These are phyloP conservation scores for Ostrea edulis DNA, from an alignment of 1,140 invertebrate genomes.

Conservation along the genomic window DNA sequence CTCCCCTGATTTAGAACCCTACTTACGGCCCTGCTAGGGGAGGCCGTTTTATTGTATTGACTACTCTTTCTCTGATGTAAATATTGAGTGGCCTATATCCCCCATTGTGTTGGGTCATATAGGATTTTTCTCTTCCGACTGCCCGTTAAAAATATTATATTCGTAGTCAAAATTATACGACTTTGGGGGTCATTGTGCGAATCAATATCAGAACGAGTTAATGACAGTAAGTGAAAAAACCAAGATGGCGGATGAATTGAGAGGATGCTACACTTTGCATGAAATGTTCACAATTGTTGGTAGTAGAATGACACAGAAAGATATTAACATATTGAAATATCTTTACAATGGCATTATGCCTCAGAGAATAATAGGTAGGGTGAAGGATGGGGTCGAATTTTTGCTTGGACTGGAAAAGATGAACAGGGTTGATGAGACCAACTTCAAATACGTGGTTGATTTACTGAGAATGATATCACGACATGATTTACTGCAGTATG, in stretches of 20 bases:
- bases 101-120: no score
- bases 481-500: constrained; percentile 70
- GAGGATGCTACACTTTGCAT: constrained; percentile 49
- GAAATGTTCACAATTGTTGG: constrained; percentile 67
- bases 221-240: background rate
- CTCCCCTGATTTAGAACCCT: no score
- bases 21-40: no score
- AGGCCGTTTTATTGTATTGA: no score
- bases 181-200: no score
- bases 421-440: constrained; percentile 69
- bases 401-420: constrained; percentile 68
- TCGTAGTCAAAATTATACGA: no score
- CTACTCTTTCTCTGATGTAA: no score
- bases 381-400: constrained; percentile 68
- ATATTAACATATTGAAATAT: constrained; percentile 57
- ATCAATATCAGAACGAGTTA: background rate
- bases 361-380: constrained; percentile 54
- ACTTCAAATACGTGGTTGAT: constrained; percentile 67
- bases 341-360: constrained; percentile 53
- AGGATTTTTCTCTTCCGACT: no score
- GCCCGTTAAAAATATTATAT: no score
- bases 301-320: constrained; percentile 59
- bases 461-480: constrained; percentile 66
- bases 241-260: constrained; percentile 23
- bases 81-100: no score